Evolutionary conservation across 2,797 vertebrate genomes (phyloP).

Genomic region (Myiotriccus ornatus): DNA sequence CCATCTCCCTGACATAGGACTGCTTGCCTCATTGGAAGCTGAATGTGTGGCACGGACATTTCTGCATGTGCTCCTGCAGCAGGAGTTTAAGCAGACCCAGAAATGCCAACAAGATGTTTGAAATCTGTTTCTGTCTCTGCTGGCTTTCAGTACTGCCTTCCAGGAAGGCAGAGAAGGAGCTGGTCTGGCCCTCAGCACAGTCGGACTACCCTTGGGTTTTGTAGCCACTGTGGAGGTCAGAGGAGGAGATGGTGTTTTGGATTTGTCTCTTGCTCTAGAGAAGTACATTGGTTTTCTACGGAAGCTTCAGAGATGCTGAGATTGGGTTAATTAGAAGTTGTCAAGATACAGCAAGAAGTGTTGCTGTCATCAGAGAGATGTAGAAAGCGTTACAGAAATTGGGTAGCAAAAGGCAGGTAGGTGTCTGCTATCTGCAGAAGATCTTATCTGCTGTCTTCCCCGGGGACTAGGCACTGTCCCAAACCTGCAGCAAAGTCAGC

Average conservation of each 20-base stretch:
- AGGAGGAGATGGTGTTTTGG: background rate
- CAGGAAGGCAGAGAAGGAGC: background rate
- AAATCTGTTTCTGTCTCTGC: background rate
- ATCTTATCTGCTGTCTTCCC: background rate
- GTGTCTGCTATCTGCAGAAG: conserved; percentile 1
- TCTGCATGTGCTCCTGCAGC: background rate
- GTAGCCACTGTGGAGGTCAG: background rate
- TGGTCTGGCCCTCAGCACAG: background rate
- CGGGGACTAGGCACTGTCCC: background rate
- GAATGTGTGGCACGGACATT: background rate
- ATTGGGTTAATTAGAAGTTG: conserved; percentile 41
- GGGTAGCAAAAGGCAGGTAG: conserved; percentile 26
- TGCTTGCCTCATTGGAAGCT: background rate
- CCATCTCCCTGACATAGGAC: background rate
- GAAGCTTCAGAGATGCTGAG: background rate
- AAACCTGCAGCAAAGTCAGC: background rate
- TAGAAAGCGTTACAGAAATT: background rate
- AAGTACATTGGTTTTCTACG: background rate
- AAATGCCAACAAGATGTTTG: background rate
- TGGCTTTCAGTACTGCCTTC: background rate
- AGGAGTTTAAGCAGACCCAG: background rate
- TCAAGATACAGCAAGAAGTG: background rate
- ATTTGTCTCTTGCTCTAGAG: background rate
- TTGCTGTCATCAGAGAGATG: background rate
- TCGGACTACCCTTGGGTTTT: background rate